Evolutionary conservation across 2,888 invertebrate species (phyloP).

Genomic region (Suillia variegata): DNA sequence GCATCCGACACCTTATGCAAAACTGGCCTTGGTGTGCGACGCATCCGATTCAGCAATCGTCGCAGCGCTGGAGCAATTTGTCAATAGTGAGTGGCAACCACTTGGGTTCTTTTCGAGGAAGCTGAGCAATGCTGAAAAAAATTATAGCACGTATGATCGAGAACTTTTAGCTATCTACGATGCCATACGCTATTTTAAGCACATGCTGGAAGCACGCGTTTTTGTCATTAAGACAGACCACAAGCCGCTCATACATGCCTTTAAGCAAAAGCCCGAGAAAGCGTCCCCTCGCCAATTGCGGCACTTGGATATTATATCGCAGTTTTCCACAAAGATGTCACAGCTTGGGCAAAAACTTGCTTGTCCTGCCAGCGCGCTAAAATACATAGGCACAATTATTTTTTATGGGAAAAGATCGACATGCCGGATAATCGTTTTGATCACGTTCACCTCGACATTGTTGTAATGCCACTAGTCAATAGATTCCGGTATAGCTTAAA

Average conservation of each 20-base stretch:
- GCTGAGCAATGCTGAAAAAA: constrained; percentile 3
- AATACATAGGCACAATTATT: constrained; percentile 15
- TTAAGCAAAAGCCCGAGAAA: constrained; percentile 41
- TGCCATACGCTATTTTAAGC: constrained; percentile 36
- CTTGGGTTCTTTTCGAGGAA: constrained; percentile 22
- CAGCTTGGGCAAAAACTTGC: constrained; percentile 12
- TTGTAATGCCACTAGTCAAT: constrained; percentile 19
- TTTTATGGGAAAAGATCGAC: constrained; percentile 2
- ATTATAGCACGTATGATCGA: constrained; percentile 24
- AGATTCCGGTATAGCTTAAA: constrained; percentile 13
- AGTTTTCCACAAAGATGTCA: constrained; percentile 22
- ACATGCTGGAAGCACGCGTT: constrained; percentile 27
- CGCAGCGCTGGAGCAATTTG: constrained; percentile 10
- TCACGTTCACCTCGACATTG: constrained; percentile 19
- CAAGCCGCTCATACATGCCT: constrained; percentile 40
- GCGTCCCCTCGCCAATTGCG: constrained; percentile 50
- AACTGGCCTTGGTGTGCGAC: constrained; percentile 14
- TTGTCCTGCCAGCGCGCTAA: constrained; percentile 15
- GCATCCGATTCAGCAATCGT: constrained; percentile 13
- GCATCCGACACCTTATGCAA: constrained; percentile 7
- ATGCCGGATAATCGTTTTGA: constrained; percentile 12
- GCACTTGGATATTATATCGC: constrained; percentile 46
- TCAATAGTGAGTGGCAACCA: constrained; percentile 15
- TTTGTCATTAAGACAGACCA: constrained; percentile 32
- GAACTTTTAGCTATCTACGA: constrained; percentile 26